Percentiles rank a stretch among this genome's conserved stretches.
Conservation (phyloP, 2,888 invertebrate species). For the Silvanus unidentatus region DNA sequence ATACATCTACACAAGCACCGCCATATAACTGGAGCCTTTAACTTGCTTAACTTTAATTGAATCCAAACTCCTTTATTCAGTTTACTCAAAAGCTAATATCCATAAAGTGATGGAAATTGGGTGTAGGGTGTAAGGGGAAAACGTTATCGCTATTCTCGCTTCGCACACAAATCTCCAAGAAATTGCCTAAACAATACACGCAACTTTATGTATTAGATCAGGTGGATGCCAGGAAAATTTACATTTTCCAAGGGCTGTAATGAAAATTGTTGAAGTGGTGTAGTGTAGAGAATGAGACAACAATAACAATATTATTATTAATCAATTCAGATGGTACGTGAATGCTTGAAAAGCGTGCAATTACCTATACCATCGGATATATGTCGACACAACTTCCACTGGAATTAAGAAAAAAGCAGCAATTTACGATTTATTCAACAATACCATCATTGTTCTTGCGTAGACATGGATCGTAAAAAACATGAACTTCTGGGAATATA, state of each 20-base stretch:
- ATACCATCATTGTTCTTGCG: no score
- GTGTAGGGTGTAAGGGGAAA: conserved; percentile 17
- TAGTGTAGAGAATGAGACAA: no score
- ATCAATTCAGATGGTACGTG: no score
- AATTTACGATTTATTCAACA: no score
- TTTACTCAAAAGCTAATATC: conserved; percentile 33
- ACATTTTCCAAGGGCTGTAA: conserved; percentile 14
- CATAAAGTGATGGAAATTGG: conserved; percentile 28
- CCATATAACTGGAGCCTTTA: conserved; percentile 17
- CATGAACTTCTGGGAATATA: no score
- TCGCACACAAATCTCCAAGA: not conserved
- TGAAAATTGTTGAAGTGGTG: not conserved
- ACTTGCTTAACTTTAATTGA: conserved; percentile 32
- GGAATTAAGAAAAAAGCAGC: no score
- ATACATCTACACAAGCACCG: not conserved
- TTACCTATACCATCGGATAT: no score
- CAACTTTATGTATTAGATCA: conserved; percentile 4
- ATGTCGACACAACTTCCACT: no score
- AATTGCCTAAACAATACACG: conserved; percentile 1
- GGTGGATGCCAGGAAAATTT: conserved; percentile 11
- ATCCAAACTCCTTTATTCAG: conserved; percentile 27
- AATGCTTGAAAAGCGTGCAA: no score
- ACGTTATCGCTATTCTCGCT: no score
- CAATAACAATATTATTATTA: no score
- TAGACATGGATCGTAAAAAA: no score